These are phyloP conservation scores for Orbicella faveolata DNA, from an alignment of 64 coral and sea anemone species.

Conservation along the genomic window DNA sequence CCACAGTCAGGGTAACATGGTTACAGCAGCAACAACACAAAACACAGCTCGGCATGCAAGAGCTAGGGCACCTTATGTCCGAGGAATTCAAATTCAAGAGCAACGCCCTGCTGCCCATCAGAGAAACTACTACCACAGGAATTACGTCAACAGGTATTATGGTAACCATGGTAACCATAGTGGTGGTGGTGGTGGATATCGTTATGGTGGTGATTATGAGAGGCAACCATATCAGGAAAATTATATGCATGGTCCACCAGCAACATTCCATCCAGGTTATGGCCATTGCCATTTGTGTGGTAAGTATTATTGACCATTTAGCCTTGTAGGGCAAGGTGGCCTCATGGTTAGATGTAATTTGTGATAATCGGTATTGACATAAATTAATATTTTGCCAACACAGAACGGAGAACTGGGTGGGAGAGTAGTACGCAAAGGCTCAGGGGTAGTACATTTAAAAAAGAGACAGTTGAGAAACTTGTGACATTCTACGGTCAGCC, in stretches of 20 bases:
- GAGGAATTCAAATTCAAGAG: conserved; percentile 9
- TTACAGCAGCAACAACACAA: neutral
- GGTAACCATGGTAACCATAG: conserved; percentile 7
- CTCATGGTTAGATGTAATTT: neutral
- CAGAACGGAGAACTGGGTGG: no score
- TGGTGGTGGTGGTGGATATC: conserved; percentile 24
- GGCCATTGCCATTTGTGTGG: conserved; percentile 43
- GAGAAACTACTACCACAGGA: conserved; percentile 9
- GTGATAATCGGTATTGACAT: no score
- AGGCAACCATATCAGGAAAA: conserved; percentile 12
- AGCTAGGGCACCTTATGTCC: neutral
- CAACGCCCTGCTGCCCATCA: neutral
- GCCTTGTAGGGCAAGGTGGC: neutral
- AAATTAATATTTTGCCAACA: no score
- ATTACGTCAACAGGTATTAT: conserved; percentile 39
- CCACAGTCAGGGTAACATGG: neutral
- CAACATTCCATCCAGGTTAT: conserved; percentile 36
- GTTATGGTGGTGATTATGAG: neutral
- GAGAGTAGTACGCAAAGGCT: no score
- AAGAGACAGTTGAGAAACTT: no score
- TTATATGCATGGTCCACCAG: conserved; percentile 16
- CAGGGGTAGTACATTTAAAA: no score
- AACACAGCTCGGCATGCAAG: neutral
- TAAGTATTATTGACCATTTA: neutral
- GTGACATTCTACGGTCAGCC: no score